Evolutionary conservation across 2,113 vertebrate genomes (phyloP).

Genomic region (Pseudolaguvia tuberculata): DNA sequence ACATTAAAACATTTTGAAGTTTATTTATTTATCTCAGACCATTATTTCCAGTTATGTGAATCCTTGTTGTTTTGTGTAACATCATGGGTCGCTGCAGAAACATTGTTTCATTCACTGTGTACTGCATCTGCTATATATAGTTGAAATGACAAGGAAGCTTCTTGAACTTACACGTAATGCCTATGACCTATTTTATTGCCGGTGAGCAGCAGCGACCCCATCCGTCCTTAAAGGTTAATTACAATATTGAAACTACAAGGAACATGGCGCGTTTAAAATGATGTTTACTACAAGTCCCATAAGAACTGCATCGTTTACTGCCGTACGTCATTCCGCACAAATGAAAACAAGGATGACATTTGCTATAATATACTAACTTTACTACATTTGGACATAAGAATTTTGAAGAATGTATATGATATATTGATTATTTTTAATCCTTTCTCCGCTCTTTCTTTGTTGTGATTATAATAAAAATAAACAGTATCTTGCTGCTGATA

Average conservation of each 20-base stretch:
- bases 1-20: no score
- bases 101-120: no score
- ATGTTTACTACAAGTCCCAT: slow-evolving; percentile 23
- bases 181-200: not conserved
- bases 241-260: slow-evolving; percentile 19
- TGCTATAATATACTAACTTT: not conserved
- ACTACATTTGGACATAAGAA: not conserved
- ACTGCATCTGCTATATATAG: no score
- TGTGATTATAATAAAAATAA: no score
- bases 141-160: no score
- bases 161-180: not conserved
- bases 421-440: not conserved
- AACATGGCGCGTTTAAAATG: not conserved
- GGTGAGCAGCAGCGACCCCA: not conserved
- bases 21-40: no score
- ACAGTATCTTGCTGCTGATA: not conserved
- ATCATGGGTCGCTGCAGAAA: not conserved
- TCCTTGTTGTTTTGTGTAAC: slow-evolving; percentile 40
- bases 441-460: not conserved
- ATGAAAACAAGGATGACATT: slow-evolving; percentile 35
- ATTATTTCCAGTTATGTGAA: no score
- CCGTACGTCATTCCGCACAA: slow-evolving; percentile 22
- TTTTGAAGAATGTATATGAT: no score
- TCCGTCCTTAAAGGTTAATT: not conserved
- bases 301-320: not conserved